Evolutionary conservation across 2,113 vertebrate genomes (phyloP).

Genomic region (Rousettus leschenaultii): DNA sequence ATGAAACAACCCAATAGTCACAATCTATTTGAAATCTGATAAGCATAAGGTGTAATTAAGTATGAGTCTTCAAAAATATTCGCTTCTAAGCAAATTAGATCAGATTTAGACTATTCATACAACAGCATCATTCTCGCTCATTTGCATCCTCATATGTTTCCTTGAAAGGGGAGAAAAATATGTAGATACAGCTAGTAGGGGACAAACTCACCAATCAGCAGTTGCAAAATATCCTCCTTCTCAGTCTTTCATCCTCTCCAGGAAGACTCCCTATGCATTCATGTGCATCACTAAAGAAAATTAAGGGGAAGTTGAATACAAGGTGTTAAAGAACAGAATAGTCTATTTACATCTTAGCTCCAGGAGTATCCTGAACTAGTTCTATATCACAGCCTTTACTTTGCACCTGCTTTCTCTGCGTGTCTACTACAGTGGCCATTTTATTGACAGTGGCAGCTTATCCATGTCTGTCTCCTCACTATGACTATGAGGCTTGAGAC

Average conservation of each 20-base stretch:
- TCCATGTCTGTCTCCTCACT: neutral
- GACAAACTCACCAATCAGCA: neutral
- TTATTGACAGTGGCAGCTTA: neutral
- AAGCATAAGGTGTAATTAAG: neutral
- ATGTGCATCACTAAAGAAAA: neutral
- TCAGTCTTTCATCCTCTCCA: neutral
- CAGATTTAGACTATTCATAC: neutral
- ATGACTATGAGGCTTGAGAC: neutral
- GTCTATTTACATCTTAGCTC: neutral
- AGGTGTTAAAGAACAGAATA: neutral
- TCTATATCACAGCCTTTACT: neutral
- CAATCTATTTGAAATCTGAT: neutral
- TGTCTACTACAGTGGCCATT: neutral
- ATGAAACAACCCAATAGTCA: neutral
- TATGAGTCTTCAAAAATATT: slow-evolving; percentile 12
- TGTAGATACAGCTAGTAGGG: neutral
- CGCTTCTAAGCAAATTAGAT: neutral
- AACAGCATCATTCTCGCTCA: neutral
- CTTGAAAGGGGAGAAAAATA: neutral
- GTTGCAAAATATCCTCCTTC: neutral
- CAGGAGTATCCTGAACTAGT: neutral
- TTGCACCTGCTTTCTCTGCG: neutral
- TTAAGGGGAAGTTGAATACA: neutral
- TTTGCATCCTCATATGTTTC: neutral
- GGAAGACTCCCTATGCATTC: neutral